Conservation (phyloP, 1,140 invertebrate genomes). For the Melipona quadrifasciata region DNA sequence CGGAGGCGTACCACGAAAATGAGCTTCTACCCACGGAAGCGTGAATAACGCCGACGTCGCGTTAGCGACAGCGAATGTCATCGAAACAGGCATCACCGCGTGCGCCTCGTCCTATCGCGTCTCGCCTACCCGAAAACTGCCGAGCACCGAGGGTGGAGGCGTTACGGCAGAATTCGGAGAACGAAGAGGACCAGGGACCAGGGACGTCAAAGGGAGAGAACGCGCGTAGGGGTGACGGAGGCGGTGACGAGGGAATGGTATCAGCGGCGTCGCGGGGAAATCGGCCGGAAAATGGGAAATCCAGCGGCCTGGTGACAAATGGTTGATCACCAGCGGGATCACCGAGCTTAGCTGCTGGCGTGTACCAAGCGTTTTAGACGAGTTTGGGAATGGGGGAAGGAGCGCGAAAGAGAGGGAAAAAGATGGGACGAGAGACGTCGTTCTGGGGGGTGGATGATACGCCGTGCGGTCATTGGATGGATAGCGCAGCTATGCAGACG, state of each 20-base stretch:
- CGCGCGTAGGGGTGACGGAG: neutral
- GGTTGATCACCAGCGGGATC: constrained; percentile 64
- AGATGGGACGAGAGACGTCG: neutral
- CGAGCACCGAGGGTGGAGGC: constrained; percentile 5
- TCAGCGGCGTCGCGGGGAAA: constrained; percentile 73
- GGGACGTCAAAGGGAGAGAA: neutral
- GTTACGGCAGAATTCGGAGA: constrained; percentile 9
- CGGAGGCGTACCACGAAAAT: constrained; percentile 70
- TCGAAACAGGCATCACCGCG: constrained; percentile 34
- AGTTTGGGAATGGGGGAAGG: neutral
- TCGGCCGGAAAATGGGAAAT: constrained; percentile 82
- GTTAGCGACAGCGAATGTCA: constrained; percentile 25
- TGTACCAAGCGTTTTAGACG: constrained; percentile 11
- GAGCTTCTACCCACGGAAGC: constrained; percentile 61
- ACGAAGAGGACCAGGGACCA: neutral
- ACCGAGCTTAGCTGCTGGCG: constrained; percentile 52
- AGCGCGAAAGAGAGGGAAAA: neutral
- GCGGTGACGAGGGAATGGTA: constrained; percentile 28
- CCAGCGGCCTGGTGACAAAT: constrained; percentile 80
- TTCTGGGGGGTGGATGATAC: constrained; percentile 45
- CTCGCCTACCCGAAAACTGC: constrained; percentile 29
- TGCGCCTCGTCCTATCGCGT: constrained; percentile 35
- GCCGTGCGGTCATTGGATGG: constrained; percentile 53
- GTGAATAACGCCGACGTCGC: neutral
- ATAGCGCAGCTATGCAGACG: neutral